These are phyloP conservation scores for Yoshiicerus persimilis DNA, from an alignment of 1,140 invertebrate species.

Conservation along the genomic window DNA sequence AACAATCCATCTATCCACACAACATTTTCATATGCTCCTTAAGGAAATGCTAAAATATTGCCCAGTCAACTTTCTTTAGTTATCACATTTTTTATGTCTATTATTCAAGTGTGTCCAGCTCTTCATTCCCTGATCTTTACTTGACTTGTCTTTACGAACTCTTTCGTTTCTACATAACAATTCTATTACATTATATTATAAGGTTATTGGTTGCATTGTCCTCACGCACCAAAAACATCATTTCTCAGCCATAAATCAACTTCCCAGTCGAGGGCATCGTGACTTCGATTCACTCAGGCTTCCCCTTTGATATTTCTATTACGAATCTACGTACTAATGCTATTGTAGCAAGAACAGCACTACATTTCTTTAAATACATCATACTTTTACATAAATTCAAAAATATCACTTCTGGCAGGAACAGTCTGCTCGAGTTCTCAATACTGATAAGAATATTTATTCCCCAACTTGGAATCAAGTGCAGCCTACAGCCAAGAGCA, in stretches of 20 bases:
- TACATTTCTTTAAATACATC: background rate
- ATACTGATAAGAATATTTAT: background rate
- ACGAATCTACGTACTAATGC: background rate
- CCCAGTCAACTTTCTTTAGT: slow-evolving; percentile 15
- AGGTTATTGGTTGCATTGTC: slow-evolving; percentile 13
- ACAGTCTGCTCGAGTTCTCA: background rate
- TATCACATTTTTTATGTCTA: slow-evolving; percentile 23
- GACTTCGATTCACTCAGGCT: background rate
- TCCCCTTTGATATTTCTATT: background rate
- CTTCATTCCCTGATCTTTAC: background rate
- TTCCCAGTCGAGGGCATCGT: background rate
- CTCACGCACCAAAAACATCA: slow-evolving; percentile 4
- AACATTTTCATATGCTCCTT: slow-evolving; percentile 19
- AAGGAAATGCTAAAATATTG: slow-evolving; percentile 26
- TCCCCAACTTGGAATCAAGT: background rate
- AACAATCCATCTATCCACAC: background rate
- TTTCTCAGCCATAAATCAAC: slow-evolving; percentile 6
- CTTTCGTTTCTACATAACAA: background rate
- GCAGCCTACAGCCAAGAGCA: background rate
- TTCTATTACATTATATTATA: background rate
- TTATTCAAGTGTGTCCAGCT: slow-evolving; percentile 13
- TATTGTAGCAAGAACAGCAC: background rate
- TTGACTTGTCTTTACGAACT: background rate
- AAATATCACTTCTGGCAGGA: background rate
- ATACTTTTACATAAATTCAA: background rate